Evolutionary conservation across 2,888 invertebrate species (phyloP).

Genomic region (Ditula angustiorana): DNA sequence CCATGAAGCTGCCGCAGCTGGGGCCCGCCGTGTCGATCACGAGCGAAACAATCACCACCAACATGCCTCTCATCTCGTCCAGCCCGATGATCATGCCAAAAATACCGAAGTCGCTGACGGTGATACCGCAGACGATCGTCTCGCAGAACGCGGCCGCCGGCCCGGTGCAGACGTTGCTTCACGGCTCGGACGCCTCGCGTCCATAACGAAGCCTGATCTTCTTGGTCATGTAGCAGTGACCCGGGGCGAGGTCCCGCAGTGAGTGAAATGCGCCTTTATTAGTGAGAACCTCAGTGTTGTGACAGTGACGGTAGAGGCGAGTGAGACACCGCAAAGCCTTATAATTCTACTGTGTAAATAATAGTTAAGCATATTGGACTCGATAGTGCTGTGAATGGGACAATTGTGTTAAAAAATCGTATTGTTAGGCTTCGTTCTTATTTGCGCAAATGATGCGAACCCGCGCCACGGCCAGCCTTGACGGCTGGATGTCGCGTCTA

Average conservation of each 20-base stretch:
- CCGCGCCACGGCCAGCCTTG: background rate
- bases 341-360: conserved; percentile 78
- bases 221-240: conserved; percentile 66
- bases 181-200: conserved; percentile 51
- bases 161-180: conserved; percentile 33
- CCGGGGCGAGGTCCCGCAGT: conserved; percentile 45
- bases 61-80: conserved; percentile 57
- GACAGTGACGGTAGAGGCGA: conserved; percentile 44
- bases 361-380: conserved; percentile 63
- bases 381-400: conserved; percentile 67
- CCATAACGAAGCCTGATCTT: conserved; percentile 76
- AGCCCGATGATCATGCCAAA: conserved; percentile 87
- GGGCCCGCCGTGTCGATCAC: conserved; percentile 69
- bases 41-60: conserved; percentile 61
- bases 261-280: conserved; percentile 57
- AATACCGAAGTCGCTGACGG: conserved; percentile 92
- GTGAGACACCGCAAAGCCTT: conserved; percentile 71
- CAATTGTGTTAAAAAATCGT: conserved; percentile 64
- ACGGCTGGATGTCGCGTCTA: background rate
- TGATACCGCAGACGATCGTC: conserved; percentile 71
- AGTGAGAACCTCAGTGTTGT: conserved; percentile 44
- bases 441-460: conserved; percentile 77
- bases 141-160: conserved; percentile 36
- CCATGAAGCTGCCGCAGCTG: conserved; percentile 67
- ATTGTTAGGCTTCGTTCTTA: conserved; percentile 56